phyloP scores from a whole-genome alignment of 2,797 vertebrate species.

The Stomatorhinus walkeri region DNA sequence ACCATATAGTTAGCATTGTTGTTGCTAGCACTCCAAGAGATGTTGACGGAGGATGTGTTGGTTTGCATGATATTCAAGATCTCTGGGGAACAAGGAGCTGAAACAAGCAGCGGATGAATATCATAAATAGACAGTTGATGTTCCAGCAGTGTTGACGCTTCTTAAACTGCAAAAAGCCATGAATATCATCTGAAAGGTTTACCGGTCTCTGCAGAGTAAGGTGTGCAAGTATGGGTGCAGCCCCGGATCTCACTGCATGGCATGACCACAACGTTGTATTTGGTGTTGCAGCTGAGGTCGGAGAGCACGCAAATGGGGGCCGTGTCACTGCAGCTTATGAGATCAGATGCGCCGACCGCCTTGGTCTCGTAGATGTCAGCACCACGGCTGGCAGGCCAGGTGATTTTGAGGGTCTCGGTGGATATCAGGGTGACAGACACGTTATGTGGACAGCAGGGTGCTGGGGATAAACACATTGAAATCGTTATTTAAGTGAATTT shows the following conservation, averaged over 20 bases:
- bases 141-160: not conserved
- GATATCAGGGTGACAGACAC: slow-evolving; percentile 61
- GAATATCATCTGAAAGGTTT: slow-evolving; percentile 17
- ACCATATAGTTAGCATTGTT: slow-evolving; percentile 62
- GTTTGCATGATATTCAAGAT: slow-evolving; percentile 69
- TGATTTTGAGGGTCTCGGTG: slow-evolving; percentile 72
- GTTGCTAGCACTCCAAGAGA: slow-evolving; percentile 66
- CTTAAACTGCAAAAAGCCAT: not conserved
- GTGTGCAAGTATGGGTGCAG: slow-evolving; percentile 64
- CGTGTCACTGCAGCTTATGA: slow-evolving; percentile 72
- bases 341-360: slow-evolving; percentile 45
- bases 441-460: slow-evolving; percentile 77
- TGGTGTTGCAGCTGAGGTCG: slow-evolving; percentile 68
- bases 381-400: slow-evolving; percentile 74
- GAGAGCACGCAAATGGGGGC: slow-evolving; percentile 72
- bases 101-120: not conserved
- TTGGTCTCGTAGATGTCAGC: slow-evolving; percentile 77
- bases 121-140: not conserved
- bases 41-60: slow-evolving; percentile 50
- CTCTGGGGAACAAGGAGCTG: slow-evolving; percentile 83
- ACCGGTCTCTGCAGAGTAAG: slow-evolving; percentile 70
- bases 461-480: slow-evolving; percentile 45
- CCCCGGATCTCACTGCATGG: slow-evolving; percentile 75
- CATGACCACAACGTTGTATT: slow-evolving; percentile 67
- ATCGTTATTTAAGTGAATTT: not conserved